Evolutionary conservation across 2,888 invertebrate genomes (phyloP).

Genomic region (Drosophila lacicola): DNA sequence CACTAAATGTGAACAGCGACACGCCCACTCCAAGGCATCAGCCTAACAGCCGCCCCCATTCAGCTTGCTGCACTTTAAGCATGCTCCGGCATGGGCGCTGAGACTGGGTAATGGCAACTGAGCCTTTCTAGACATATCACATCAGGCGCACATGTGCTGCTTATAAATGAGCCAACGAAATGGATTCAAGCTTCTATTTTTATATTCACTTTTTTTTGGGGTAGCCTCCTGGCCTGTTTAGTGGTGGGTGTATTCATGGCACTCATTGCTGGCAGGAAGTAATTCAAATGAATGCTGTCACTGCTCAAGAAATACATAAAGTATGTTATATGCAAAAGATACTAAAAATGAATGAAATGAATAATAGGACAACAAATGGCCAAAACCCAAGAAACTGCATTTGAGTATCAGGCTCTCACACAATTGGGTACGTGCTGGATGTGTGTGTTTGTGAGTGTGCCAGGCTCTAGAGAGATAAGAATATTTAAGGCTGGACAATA

Average conservation of each 20-base stretch:
- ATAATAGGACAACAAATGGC: conserved; percentile 48
- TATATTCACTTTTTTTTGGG: conserved; percentile 23
- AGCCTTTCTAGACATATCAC: conserved; percentile 60
- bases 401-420: conserved; percentile 21
- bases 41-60: neutral
- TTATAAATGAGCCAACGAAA: conserved; percentile 70
- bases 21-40: conserved; percentile 12
- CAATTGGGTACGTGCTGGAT: conserved; percentile 23
- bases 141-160: conserved; percentile 69
- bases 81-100: conserved; percentile 18
- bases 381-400: conserved; percentile 32
- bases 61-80: conserved; percentile 5
- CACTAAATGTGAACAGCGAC: conserved; percentile 69
- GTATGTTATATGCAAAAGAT: conserved; percentile 43
- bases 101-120: conserved; percentile 46
- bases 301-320: conserved; percentile 54
- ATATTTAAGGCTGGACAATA: conserved; percentile 29
- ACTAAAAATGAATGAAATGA: conserved; percentile 35
- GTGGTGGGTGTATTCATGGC: conserved; percentile 7
- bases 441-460: conserved; percentile 9
- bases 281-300: conserved; percentile 71
- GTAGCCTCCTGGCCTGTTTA: conserved; percentile 5
- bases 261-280: conserved; percentile 64
- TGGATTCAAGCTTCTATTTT: conserved; percentile 46
- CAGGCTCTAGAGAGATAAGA: conserved; percentile 27